Conservation (phyloP, 2,797 vertebrate genomes). For the Rhincodon typus region DNA sequence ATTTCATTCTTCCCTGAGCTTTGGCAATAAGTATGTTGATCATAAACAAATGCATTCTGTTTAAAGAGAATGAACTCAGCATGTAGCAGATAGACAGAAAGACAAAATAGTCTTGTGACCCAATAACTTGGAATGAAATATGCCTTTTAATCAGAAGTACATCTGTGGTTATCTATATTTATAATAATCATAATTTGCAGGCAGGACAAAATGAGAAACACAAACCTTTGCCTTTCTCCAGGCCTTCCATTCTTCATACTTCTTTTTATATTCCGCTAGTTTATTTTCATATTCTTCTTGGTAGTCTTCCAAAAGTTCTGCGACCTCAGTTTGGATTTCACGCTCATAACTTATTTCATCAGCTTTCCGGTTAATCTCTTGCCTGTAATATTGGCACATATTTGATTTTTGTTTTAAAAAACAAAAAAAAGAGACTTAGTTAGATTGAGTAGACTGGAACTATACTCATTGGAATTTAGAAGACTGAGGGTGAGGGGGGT, state of each 20-base stretch:
- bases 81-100: not conserved
- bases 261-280: constrained; percentile 62
- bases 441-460: not conserved
- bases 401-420: not conserved
- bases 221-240: constrained; percentile 77
- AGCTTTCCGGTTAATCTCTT: constrained; percentile 64
- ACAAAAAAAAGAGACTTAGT: no score
- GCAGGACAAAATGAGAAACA: not conserved
- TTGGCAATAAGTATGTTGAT: not conserved
- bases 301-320: constrained; percentile 69
- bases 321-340: constrained; percentile 76
- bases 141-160: not conserved
- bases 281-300: constrained; percentile 71
- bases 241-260: constrained; percentile 74
- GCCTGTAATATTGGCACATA: constrained; percentile 58
- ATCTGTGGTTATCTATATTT: not conserved
- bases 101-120: not conserved
- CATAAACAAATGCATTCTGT: not conserved
- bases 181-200: not conserved
- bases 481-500: no score
- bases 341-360: constrained; percentile 70
- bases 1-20: not conserved
- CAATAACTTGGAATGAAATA: not conserved
- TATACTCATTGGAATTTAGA: no score
- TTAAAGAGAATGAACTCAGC: not conserved